Evolutionary conservation across 1,140 invertebrate genomes (phyloP).

Genomic region (Globodera ellingtonae): DNA sequence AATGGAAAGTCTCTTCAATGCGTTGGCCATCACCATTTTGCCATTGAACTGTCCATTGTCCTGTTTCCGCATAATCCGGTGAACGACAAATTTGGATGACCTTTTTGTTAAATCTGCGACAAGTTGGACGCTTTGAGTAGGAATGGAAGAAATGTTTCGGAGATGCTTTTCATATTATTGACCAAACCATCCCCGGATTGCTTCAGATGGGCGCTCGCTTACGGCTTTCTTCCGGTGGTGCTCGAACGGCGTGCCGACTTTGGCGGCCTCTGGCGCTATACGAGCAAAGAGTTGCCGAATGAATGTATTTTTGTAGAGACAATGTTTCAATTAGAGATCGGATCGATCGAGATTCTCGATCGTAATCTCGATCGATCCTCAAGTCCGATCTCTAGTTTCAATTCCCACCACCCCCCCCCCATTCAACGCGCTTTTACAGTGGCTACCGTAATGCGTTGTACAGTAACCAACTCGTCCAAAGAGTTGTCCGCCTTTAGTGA

Average conservation of each 20-base stretch:
- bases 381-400: too few relatives aligned
- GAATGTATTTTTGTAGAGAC: not conserved
- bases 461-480: slow-evolving; percentile 69
- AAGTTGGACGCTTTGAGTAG: not conserved
- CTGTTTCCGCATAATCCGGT: slow-evolving; percentile 47
- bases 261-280: slow-evolving; percentile 66
- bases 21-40: slow-evolving; percentile 8
- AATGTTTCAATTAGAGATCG: too few relatives aligned
- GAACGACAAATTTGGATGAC: slow-evolving; percentile 36
- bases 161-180: too few relatives aligned
- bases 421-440: not conserved
- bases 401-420: too few relatives aligned
- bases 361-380: too few relatives aligned
- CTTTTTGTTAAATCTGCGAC: slow-evolving; percentile 51
- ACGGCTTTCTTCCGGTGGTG: slow-evolving; percentile 59
- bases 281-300: slow-evolving; percentile 13
- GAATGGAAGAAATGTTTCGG: too few relatives aligned
- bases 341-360: too few relatives aligned
- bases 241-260: slow-evolving; percentile 65
- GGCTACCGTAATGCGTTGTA: slow-evolving; percentile 64
- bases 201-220: slow-evolving; percentile 54
- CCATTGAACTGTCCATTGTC: slow-evolving; percentile 55
- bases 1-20: slow-evolving; percentile 65
- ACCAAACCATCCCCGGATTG: not conserved
- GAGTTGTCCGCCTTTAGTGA: slow-evolving; percentile 69